Percentiles rank a stretch among this genome's conserved stretches.
These are phyloP conservation scores for Prionace glauca DNA, from an alignment of 2,797 vertebrate species.

Conservation along the genomic window DNA sequence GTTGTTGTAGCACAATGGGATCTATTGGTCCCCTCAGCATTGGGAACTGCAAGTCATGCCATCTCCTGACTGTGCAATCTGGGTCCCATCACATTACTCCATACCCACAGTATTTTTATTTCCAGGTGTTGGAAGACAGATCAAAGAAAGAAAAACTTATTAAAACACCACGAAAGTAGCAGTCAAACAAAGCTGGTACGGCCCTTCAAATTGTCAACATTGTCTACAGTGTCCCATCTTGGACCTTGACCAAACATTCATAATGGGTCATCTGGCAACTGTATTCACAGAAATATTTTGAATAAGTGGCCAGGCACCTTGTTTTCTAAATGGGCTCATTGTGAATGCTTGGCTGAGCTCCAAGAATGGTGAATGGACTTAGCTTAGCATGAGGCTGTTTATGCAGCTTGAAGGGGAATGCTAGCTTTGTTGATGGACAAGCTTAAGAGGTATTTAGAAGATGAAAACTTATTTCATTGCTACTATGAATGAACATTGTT, in stretches of 20 bases:
- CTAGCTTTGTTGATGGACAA: neutral
- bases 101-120: neutral
- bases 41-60: neutral
- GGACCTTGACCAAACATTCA: neutral
- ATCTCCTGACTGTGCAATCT: too few relatives aligned
- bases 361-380: neutral
- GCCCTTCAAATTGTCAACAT: neutral
- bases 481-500: too few relatives aligned
- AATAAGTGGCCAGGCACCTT: neutral
- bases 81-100: neutral
- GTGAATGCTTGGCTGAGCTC: neutral
- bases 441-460: neutral
- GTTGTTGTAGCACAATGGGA: neutral
- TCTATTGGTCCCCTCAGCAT: neutral
- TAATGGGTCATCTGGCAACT: neutral
- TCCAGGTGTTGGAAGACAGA: neutral
- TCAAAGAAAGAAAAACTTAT: neutral
- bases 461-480: neutral
- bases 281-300: neutral
- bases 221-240: neutral
- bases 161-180: neutral
- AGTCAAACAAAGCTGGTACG: neutral
- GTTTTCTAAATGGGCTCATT: neutral
- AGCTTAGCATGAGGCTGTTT: neutral
- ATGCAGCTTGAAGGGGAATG: neutral